Conservation (phyloP, 2,113 vertebrate species). For the Aphyosemion australe region DNA sequence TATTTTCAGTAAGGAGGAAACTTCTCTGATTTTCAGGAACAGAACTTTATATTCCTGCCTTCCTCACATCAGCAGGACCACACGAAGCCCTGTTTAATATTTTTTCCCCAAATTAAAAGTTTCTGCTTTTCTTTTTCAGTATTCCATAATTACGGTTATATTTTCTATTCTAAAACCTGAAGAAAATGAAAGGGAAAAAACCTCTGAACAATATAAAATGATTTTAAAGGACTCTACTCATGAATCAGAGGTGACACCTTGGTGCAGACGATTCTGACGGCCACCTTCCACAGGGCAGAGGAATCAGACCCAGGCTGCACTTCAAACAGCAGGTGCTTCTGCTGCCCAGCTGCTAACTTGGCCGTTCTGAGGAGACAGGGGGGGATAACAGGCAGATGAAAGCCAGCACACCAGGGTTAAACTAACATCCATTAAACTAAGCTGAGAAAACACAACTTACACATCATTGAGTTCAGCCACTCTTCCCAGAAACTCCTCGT, state of each 20-base stretch:
- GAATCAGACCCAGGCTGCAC: conserved; percentile 95
- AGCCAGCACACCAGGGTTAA: no score
- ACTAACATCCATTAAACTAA: not conserved
- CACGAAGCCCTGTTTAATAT: no score
- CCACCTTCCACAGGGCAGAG: conserved; percentile 93
- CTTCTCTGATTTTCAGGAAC: no score
- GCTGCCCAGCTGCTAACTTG: conserved; percentile 89
- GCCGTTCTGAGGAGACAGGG: conserved; percentile 80
- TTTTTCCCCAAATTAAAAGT: no score
- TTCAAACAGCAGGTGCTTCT: conserved; percentile 96
- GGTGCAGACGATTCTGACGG: conserved; percentile 92
- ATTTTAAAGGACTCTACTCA: not conserved
- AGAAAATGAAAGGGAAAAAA: no score
- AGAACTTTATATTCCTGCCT: not conserved
- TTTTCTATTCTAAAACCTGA: no score
- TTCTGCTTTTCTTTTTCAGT: no score
- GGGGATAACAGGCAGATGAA: no score
- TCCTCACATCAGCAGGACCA: not conserved
- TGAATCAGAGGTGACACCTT: conserved; percentile 81
- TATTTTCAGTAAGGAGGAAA: no score
- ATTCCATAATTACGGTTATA: no score
- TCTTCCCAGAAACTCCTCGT: conserved; percentile 97
- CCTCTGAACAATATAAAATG: no score
- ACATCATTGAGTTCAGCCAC: conserved; percentile 96
- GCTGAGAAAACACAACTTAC: conserved; percentile 78